Evolutionary conservation across 2,113 vertebrate genomes (phyloP).

Genomic region (Pontoporia blainvillei): DNA sequence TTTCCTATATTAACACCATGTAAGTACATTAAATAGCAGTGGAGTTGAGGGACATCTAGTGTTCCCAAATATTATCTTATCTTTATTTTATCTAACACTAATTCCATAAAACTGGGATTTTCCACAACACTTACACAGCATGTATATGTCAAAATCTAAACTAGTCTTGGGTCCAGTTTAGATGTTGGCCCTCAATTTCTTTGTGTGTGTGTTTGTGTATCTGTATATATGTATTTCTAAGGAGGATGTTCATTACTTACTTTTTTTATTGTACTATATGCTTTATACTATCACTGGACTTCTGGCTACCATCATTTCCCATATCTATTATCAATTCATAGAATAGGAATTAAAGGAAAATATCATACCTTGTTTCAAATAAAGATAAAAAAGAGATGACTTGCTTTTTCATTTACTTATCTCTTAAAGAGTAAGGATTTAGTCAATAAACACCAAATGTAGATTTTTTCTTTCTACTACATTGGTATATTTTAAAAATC

Average conservation of each 20-base stretch:
- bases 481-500: neutral
- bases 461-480: neutral
- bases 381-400: neutral
- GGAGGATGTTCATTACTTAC: neutral
- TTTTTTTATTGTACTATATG: neutral
- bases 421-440: neutral
- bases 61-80: slow-evolving; percentile 69
- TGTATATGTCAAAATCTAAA: neutral
- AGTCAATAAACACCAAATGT: neutral
- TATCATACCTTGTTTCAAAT: neutral
- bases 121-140: neutral
- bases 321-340: neutral
- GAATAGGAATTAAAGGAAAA: neutral
- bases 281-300: neutral
- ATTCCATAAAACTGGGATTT: slow-evolving; percentile 3
- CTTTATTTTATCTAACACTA: neutral
- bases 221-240: neutral
- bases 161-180: neutral
- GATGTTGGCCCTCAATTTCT: neutral
- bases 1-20: slow-evolving; percentile 13
- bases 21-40: slow-evolving; percentile 59
- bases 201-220: neutral
- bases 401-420: slow-evolving; percentile 15
- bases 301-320: neutral
- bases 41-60: slow-evolving; percentile 78